phyloP scores from a whole-genome alignment of 2,888 invertebrate species.

The Drosophila histrio region DNA sequence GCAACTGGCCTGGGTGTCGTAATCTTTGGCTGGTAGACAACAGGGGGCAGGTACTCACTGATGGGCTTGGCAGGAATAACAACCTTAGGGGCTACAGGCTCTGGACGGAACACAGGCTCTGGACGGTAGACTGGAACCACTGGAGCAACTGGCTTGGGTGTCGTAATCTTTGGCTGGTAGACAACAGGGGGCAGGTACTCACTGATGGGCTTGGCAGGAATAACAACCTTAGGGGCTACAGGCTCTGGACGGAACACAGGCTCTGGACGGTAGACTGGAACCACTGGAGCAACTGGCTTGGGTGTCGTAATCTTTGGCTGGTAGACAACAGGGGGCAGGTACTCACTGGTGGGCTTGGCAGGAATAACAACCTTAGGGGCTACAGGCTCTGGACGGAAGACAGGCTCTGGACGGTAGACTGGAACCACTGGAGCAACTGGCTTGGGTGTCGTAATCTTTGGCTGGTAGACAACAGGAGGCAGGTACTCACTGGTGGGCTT shows the following conservation, averaged over 20 bases:
- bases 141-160: conserved; percentile 27
- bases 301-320: background rate
- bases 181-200: conserved; percentile 37
- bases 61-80: conserved; percentile 21
- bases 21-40: conserved; percentile 5
- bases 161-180: background rate
- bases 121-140: conserved; percentile 25
- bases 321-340: conserved; percentile 16
- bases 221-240: conserved; percentile 26
- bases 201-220: conserved; percentile 24
- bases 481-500: conserved; percentile 11
- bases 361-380: conserved; percentile 23
- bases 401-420: conserved; percentile 17
- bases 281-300: conserved; percentile 17
- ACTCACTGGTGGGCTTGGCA: conserved; percentile 4
- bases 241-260: conserved; percentile 19
- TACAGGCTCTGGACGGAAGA: conserved; percentile 4
- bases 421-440: conserved; percentile 25
- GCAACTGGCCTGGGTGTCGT: conserved; percentile 6
- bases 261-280: conserved; percentile 13
- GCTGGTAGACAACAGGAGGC: conserved; percentile 20
- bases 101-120: too few species aligned
- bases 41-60: conserved; percentile 26
- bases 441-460: background rate
- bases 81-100: conserved; percentile 19